A percentile compares a stretch with the other conserved stretches of the same genome.
Conservation (phyloP, 2,888 invertebrate species). For the Lepas anatifera region DNA sequence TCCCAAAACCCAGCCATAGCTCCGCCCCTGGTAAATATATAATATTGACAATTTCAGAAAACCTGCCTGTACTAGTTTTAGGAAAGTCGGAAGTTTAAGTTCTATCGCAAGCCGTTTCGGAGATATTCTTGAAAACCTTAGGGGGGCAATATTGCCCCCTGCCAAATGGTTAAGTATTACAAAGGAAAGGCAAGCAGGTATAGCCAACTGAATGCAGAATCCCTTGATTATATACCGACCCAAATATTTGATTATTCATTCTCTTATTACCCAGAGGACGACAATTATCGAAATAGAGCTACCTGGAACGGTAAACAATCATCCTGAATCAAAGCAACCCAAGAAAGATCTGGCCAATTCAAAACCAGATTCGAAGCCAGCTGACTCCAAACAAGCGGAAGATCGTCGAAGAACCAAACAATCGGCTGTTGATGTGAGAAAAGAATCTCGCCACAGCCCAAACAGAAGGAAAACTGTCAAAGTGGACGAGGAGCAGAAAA, state of each 20-base stretch:
- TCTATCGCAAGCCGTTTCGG: too few species aligned
- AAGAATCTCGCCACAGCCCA: background rate
- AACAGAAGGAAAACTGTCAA: background rate
- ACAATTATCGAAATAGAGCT: background rate
- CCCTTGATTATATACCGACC: background rate
- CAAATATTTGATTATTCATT: background rate
- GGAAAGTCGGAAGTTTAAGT: too few species aligned
- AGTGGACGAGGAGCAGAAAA: background rate
- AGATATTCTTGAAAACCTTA: too few species aligned
- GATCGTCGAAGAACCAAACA: background rate
- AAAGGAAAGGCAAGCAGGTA: background rate
- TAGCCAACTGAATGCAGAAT: too few species aligned
- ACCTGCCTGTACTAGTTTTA: too few species aligned
- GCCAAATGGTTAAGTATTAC: background rate
- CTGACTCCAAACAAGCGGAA: background rate
- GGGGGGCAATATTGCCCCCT: too few species aligned
- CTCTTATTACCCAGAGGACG: background rate
- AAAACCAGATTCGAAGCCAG: background rate
- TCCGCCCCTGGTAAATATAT: too few species aligned
- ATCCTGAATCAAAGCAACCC: background rate
- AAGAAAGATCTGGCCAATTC: background rate
- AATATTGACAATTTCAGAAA: too few species aligned
- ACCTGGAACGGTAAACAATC: background rate
- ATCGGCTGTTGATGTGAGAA: background rate
- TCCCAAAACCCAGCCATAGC: too few species aligned